Evolutionary conservation across 2,888 invertebrate species (phyloP), one percentile per base, ranked within the genome.

Genomic region (Andrena marginata): DNA sequence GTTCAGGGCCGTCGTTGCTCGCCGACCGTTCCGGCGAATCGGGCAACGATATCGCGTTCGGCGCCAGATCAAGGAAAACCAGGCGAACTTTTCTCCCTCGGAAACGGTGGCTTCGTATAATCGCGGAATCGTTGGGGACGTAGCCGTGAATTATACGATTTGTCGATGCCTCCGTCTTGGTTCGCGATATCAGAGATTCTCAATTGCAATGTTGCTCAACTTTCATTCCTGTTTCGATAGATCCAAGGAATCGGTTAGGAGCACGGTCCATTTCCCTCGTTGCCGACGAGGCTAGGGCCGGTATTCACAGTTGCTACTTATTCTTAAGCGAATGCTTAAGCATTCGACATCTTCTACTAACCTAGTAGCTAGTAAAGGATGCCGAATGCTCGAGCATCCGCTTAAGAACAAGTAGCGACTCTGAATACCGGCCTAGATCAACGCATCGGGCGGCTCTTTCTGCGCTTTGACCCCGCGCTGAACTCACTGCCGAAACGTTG

Each of bases 1-100:
- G 86, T 81, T 87, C 87, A 87, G 48, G 87, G 87, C 67, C 87
- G 84, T 65, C 42, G 42, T 48, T 77, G 72, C 73, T 77, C 63
- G 70, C 60, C 76, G n/a, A 10, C 56, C 54, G 51, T 69, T 49
- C 48, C 54, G 67, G 49, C 7, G 54, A 48, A 62, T 76, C 76
- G 76, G 60, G 65, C 35, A 26, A 67, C 71, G 42, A 82, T 85
- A 80, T 75, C 42, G n/a, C 42, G n/a, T 31, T 10, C 49, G 42
- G 8, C 54, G 72, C 29, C 62, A 59, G 63, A 72, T 62, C 85
- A 85, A 85, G 85, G 85, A 85, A 85, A 85, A 77, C 83, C 59
- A 31, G 74, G 6, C 67, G 59, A 29, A 54, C 49, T 72, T 71
- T 78, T 73, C 48, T 10, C 0, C 42, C 7, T 10, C 6, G 23